Base-by-base conservation (phyloP, 2,888 invertebrate species). In the Euplagia quadripunctaria region DNA sequence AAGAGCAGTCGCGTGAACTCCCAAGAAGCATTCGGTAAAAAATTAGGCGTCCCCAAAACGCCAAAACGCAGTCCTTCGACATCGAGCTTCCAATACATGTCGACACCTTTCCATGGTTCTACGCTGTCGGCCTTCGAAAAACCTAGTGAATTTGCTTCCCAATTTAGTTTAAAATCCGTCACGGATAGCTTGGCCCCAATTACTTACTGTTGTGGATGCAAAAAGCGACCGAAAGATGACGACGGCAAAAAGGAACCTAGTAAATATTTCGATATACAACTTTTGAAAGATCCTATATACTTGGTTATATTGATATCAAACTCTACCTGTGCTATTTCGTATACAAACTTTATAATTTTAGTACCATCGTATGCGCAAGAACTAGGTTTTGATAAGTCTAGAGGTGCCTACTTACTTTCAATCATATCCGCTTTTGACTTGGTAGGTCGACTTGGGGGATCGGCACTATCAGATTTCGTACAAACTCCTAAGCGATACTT, bases 101-200 rank as follows among this genome's bases (percentile, higher is more conserved):
- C 98, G 67, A 98, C 98, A 0, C 98, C 98, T 0, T 98, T 98
- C 87, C 98, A 98, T 84, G 98, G 98, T 0, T 98, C 98, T 64
- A 98, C 98, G 0, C 85, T 98, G 0, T 98, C 98, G 0, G 97
- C 97, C 0, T 96, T 98, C 79, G 97, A 98, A 72, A 97, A 98
- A 78, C 97, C 97, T 0, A 97, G 97, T 87, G 97, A 97, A 81
- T 97, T 98, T 87, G 97, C 98, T 0, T 98, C 98, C 0, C 98
- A 98, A 68, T 96, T 98, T 79, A 98, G 98, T 17, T 88, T 98
- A 0, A 97, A 97, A 82, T 97, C 98, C 0, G 96, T 97, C 0
- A 96, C 97, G 0, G 97, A 96, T 63, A 96, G 96, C 1, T 89
- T 97, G 77, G 93, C 95, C 0, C 96, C 96, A 0, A 91, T 96